Base-by-base conservation (phyloP, 2,888 invertebrate genomes). In the Globia sparganii region DNA sequence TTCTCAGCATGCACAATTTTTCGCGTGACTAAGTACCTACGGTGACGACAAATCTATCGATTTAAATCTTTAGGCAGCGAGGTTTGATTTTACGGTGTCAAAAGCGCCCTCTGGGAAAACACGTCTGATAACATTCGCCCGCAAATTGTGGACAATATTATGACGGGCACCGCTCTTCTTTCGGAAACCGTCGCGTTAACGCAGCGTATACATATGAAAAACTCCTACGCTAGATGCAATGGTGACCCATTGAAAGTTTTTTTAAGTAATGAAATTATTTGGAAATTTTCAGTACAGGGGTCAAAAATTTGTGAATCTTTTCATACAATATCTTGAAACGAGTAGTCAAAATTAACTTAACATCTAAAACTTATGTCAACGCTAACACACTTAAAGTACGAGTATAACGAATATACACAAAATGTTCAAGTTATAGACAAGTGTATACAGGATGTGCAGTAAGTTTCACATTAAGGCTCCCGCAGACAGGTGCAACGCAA, bases 391-490 rank as follows among this genome's bases (percentile, higher is more conserved):
- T 71, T 67, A 85, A 58, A 15, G 1, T 69, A 86, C 77, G 53
- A 85, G 62, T 75, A 77, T 72, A 78, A 86, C 78, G 83, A 87
- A 85, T 86, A 76, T 86, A 87, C 87, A 85, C 85, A 87, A 75
- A 77, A 83, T 80, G 61, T 83, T 83, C 84, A 86, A 86, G 66
- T 72, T 80, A 72, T 77, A 78, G 66, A 75, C 75, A 84, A 75
- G 6, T 68, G 59, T 83, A 80, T 78, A 86, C 84, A 83, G 84
- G 76, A 28, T 83, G 87, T 25, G 6, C 56, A 68, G 15, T 58
- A 15, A 15, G 6, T 58, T 15, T 58, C 58, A 28, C 58, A 58
- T 58, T 58, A 28, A 15, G 15, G 28, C 6, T 2, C 15, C 28
- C 15, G 2, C 28, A 58, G 25, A n/a, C 25, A 53, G 53, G 0